These are phyloP conservation scores for Hydriomena furcata DNA, from an alignment of 2,888 invertebrate genomes.

Conservation along the genomic window DNA sequence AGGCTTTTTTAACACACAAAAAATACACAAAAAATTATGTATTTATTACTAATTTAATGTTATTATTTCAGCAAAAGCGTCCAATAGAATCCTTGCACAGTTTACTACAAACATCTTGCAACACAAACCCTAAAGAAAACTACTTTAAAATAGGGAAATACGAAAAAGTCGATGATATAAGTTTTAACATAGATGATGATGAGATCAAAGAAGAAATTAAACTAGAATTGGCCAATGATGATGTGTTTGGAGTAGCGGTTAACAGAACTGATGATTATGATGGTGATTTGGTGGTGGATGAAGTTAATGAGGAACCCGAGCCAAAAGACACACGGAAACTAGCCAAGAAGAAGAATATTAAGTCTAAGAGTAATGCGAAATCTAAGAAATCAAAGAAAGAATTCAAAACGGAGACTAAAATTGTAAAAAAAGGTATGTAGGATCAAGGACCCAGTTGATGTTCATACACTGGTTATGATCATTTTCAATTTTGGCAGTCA, in stretches of 20 bases:
- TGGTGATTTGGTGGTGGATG: not conserved
- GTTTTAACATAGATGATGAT: not conserved
- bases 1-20: too few relatives aligned
- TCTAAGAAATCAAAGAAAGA: conserved; percentile 11
- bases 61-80: conserved; percentile 8
- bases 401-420: not conserved
- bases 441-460: too few relatives aligned
- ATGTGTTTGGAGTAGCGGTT: not conserved
- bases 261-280: not conserved
- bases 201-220: conserved; percentile 14
- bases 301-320: not conserved
- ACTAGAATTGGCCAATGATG: conserved; percentile 6
- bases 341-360: not conserved
- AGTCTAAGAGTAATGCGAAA: conserved; percentile 3
- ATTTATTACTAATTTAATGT: too few relatives aligned
- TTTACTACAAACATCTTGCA: not conserved
- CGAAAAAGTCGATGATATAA: not conserved
- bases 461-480: too few relatives aligned
- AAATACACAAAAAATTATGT: too few relatives aligned
- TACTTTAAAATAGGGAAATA: conserved; percentile 8
- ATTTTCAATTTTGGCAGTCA: too few relatives aligned
- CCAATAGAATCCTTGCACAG: conserved; percentile 5
- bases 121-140: not conserved
- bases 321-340: not conserved
- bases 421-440: conserved; percentile 11